phyloP scores from a whole-genome alignment of 2,113 vertebrate genomes.

The Prietella phreatophila region DNA sequence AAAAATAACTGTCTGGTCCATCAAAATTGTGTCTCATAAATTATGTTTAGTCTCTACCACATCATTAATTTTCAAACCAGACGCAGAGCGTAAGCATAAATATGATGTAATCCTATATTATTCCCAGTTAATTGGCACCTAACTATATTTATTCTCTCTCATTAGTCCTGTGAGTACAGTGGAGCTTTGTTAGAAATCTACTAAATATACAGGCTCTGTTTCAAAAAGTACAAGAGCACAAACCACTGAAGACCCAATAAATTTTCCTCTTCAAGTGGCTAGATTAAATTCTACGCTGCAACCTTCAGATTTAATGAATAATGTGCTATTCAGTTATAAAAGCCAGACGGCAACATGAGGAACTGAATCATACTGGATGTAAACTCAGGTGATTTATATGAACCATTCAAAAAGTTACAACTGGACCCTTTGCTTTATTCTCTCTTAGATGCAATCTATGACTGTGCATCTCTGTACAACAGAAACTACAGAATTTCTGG shows the following conservation, averaged over 20 bases:
- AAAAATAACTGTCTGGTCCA: background rate
- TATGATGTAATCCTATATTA: constrained; percentile 61
- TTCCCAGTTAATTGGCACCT: constrained; percentile 56
- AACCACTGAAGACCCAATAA: constrained; percentile 30
- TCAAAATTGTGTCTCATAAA: background rate
- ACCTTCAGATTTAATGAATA: constrained; percentile 39
- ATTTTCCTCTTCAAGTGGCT: constrained; percentile 7
- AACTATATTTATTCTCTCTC: constrained; percentile 47
- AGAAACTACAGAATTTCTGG: constrained; percentile 93
- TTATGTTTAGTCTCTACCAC: constrained; percentile 39
- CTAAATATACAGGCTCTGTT: constrained; percentile 51
- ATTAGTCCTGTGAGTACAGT: constrained; percentile 58
- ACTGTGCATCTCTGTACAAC: constrained; percentile 90
- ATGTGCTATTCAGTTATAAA: background rate
- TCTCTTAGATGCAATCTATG: constrained; percentile 87
- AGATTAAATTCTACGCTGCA: constrained; percentile 30
- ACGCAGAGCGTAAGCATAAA: constrained; percentile 45
- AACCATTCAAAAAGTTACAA: constrained; percentile 1
- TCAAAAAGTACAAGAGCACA: constrained; percentile 25
- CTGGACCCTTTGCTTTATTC: constrained; percentile 3
- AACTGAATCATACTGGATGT: background rate
- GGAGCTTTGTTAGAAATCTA: constrained; percentile 53
- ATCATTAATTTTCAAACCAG: constrained; percentile 57
- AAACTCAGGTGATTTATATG: background rate
- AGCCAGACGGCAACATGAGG: constrained; percentile 24